Evolutionary conservation across 2,113 vertebrate species (phyloP).

Genomic region (Microcebus lehilahytsara): DNA sequence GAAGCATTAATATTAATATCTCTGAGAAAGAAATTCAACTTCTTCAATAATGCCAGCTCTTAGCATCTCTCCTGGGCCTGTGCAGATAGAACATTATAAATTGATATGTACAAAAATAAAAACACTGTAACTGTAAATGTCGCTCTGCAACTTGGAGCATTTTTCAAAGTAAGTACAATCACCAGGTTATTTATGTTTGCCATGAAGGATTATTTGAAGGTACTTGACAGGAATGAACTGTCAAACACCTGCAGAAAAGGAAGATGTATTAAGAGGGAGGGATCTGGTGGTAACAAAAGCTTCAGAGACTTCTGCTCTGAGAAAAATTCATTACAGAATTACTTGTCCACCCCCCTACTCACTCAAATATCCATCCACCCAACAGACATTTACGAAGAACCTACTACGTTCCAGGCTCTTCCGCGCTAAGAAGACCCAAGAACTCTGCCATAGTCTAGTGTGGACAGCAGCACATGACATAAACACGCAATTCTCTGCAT

Average conservation of each 20-base stretch:
- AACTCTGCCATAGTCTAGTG: not conserved
- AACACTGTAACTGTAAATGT: not conserved
- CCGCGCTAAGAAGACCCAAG: not conserved
- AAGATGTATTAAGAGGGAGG: not conserved
- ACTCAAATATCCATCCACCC: not conserved
- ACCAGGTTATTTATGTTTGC: conserved; percentile 8
- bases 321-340: not conserved
- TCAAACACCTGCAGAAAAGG: not conserved
- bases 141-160: not conserved
- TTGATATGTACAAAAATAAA: not conserved
- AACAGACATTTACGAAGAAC: not conserved
- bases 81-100: not conserved
- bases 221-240: conserved; percentile 22
- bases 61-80: not conserved
- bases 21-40: not conserved
- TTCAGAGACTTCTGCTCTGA: not conserved
- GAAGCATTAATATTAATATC: not conserved
- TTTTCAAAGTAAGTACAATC: conserved; percentile 25
- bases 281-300: not conserved
- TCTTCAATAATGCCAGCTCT: not conserved
- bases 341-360: not conserved
- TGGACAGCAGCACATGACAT: not conserved
- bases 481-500: not conserved
- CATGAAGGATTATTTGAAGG: conserved; percentile 9
- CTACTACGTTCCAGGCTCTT: not conserved